Evolutionary conservation across 2,888 invertebrate species (phyloP).

Genomic region (Ormyrus thymus): DNA sequence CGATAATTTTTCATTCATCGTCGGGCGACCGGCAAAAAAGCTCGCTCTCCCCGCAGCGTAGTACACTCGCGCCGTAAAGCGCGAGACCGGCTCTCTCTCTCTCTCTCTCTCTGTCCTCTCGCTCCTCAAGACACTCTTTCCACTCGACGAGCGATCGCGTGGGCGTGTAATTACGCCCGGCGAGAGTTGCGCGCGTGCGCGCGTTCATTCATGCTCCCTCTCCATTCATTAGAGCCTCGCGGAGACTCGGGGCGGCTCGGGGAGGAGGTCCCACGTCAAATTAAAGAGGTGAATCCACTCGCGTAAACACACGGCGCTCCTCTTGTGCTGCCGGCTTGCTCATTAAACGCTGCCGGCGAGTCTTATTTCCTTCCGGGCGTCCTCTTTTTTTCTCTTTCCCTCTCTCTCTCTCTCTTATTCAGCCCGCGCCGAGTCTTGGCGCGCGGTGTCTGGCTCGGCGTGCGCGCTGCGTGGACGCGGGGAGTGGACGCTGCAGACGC

Average conservation of each 20-base stretch:
- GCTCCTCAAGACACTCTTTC: slow-evolving; percentile 5
- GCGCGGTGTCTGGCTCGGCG: background rate
- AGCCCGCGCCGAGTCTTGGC: background rate
- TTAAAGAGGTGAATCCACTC: slow-evolving; percentile 4
- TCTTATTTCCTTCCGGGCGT: background rate
- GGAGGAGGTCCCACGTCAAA: background rate
- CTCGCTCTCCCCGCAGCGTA: no score
- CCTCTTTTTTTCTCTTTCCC: background rate
- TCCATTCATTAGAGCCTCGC: slow-evolving; percentile 36
- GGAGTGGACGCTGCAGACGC: no score
- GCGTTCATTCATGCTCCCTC: slow-evolving; percentile 21
- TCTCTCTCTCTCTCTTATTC: background rate
- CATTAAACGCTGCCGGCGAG: no score
- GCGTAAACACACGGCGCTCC: background rate
- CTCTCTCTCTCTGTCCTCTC: slow-evolving; percentile 11
- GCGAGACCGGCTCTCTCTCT: slow-evolving; percentile 2
- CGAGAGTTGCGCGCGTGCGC: slow-evolving; percentile 38
- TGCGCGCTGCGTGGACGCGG: no score
- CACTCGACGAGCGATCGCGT: slow-evolving; percentile 53
- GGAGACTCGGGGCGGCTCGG: background rate
- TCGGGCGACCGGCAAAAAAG: no score
- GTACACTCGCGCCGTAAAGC: no score
- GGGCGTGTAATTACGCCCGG: slow-evolving; percentile 52
- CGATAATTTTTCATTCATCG: no score
- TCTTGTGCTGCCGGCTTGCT: background rate